A percentile compares a stretch with the other conserved stretches of the same genome.
Conservation (phyloP, 2,797 vertebrate genomes). For the Fundulus diaphanus region DNA sequence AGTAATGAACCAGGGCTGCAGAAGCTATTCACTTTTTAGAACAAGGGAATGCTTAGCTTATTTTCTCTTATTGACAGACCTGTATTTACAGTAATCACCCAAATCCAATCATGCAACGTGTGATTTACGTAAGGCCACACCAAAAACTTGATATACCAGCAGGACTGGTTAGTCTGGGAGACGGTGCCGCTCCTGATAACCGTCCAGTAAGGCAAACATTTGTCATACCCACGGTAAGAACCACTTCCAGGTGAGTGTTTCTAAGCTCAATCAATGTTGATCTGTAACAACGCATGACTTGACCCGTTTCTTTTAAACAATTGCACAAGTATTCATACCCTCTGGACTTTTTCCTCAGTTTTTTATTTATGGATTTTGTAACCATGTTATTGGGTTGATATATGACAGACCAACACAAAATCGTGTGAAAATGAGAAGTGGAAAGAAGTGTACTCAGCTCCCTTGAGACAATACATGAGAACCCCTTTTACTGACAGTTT, state of each 20-base stretch:
- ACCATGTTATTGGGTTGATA: not conserved
- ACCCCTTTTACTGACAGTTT: not conserved
- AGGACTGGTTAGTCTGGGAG: constrained; percentile 25
- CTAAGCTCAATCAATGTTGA: not conserved
- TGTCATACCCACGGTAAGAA: constrained; percentile 20
- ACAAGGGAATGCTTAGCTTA: not conserved
- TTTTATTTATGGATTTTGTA: not conserved
- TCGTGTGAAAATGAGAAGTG: not conserved
- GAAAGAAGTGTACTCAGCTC: not conserved
- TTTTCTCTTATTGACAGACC: constrained; percentile 14
- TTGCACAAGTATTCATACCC: not conserved
- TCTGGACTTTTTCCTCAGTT: too few relatives aligned
- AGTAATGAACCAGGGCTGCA: not conserved
- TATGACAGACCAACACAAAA: not conserved
- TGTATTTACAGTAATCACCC: constrained; percentile 31
- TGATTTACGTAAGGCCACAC: constrained; percentile 8
- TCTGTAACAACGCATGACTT: constrained; percentile 8
- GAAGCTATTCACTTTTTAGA: not conserved
- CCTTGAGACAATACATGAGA: not conserved
- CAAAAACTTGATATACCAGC: not conserved
- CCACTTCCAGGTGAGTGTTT: constrained; percentile 8
- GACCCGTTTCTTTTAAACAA: not conserved
- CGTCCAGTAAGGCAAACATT: not conserved
- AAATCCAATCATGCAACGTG: not conserved
- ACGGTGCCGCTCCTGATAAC: constrained; percentile 1